Percentiles rank a stretch among this genome's conserved stretches.
These are phyloP conservation scores for Setophaga kirtlandii DNA, from an alignment of 2,113 vertebrate species.

Conservation along the genomic window DNA sequence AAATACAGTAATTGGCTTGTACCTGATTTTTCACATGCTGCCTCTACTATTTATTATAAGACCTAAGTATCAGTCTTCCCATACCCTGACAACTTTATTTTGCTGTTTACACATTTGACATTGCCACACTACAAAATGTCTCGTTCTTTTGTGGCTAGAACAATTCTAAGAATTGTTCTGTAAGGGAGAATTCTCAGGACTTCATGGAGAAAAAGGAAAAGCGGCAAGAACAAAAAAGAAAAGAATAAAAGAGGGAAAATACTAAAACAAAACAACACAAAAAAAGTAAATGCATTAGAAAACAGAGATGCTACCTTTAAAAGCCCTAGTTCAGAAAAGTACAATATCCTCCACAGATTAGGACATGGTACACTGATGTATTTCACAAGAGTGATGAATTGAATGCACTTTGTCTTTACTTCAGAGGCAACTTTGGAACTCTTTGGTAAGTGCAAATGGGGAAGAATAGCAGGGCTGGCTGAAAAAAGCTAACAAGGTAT, in stretches of 20 bases:
- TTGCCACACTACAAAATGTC: neutral
- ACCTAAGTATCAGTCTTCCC: neutral
- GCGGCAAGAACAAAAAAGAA: neutral
- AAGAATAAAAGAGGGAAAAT: neutral
- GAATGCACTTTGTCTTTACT: neutral
- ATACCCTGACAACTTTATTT: too few species aligned
- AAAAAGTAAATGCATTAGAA: neutral
- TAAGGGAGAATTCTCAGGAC: neutral
- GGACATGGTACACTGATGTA: neutral
- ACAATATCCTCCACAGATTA: neutral
- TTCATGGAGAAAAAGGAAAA: neutral
- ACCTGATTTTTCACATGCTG: neutral
- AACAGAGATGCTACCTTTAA: neutral
- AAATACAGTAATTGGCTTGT: neutral
- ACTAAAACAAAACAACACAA: neutral
- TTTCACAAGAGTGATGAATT: neutral
- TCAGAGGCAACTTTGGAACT: neutral
- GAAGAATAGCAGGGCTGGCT: neutral
- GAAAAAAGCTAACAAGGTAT: neutral
- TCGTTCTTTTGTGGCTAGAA: neutral
- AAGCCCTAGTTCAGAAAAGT: neutral
- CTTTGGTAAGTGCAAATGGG: neutral
- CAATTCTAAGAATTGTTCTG: neutral
- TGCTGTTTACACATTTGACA: too few species aligned
- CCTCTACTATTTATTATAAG: neutral